Evolutionary conservation across 2,113 vertebrate species (phyloP).

Genomic region (Oenanthe oenanthe): DNA sequence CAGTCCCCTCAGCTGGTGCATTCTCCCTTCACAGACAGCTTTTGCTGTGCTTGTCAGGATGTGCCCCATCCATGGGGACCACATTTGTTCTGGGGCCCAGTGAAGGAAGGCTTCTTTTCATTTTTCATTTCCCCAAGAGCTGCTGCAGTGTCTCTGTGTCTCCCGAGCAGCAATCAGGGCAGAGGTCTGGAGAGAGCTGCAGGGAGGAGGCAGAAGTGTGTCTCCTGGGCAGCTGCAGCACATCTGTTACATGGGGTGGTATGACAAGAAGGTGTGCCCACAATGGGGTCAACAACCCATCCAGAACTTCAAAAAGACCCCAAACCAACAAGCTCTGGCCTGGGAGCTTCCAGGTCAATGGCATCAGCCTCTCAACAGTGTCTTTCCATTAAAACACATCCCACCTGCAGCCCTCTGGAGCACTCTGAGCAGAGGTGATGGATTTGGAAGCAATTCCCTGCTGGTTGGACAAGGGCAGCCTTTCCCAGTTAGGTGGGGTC

Average conservation of each 20-base stretch:
- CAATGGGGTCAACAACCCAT: not conserved
- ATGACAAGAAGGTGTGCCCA: not conserved
- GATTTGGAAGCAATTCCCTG: too few species aligned
- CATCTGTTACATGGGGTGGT: not conserved
- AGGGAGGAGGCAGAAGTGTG: not conserved
- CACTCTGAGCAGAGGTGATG: not conserved
- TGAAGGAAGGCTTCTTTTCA: not conserved
- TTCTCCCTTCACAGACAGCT: not conserved
- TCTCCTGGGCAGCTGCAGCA: not conserved
- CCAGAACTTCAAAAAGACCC: not conserved
- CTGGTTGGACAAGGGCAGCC: not conserved
- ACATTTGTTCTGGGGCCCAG: rapidly evolving
- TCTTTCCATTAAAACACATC: rapidly evolving
- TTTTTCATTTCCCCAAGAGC: not conserved
- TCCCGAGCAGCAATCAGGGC: not conserved
- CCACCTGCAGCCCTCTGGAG: not conserved
- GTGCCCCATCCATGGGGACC: rapidly evolving
- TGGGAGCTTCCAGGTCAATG: not conserved
- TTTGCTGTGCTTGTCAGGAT: rapidly evolving
- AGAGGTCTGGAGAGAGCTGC: not conserved
- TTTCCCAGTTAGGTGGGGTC: not conserved
- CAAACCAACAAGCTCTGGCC: not conserved
- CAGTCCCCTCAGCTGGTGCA: rapidly evolving
- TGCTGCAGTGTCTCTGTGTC: not conserved
- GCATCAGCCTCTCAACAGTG: not conserved